Evolutionary conservation across 92 coral and sea anemone species (phyloP).

Genomic region (Isaurus tuberculatus): DNA sequence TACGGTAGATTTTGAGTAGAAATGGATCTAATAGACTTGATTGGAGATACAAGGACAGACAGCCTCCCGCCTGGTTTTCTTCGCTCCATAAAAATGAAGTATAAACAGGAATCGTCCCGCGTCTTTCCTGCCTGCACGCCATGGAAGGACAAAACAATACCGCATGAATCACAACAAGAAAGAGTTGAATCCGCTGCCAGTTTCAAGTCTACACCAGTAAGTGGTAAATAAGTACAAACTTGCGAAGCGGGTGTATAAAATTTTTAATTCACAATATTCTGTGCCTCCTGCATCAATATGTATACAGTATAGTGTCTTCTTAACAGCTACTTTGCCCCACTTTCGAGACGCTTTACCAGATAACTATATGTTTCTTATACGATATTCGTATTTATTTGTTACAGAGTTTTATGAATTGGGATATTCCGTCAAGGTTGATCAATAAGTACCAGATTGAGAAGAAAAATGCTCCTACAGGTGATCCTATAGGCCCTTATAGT

Average conservation of each 20-base stretch:
- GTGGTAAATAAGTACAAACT: not conserved
- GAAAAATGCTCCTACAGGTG: slow-evolving; percentile 16
- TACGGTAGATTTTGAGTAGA: not conserved
- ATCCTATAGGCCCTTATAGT: not conserved
- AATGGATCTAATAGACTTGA: slow-evolving; percentile 92
- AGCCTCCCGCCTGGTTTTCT: slow-evolving; percentile 95
- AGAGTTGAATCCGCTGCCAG: slow-evolving; percentile 71
- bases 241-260: not conserved
- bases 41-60: slow-evolving; percentile 93
- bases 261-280: not conserved
- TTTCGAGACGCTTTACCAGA: not conserved
- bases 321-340: not conserved
- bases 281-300: no score
- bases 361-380: no score
- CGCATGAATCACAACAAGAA: not conserved
- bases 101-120: slow-evolving; percentile 89
- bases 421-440: slow-evolving; percentile 80
- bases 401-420: slow-evolving; percentile 97
- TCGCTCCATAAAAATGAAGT: slow-evolving; percentile 89
- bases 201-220: slow-evolving; percentile 74
- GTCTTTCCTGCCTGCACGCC: slow-evolving; percentile 90
- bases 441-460: slow-evolving; percentile 60
- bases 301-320: not conserved
- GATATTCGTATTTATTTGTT: not conserved
- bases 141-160: slow-evolving; percentile 33